Base-by-base conservation (phyloP, 1,140 invertebrate genomes). In the Drosophila malerkotliana region DNA sequence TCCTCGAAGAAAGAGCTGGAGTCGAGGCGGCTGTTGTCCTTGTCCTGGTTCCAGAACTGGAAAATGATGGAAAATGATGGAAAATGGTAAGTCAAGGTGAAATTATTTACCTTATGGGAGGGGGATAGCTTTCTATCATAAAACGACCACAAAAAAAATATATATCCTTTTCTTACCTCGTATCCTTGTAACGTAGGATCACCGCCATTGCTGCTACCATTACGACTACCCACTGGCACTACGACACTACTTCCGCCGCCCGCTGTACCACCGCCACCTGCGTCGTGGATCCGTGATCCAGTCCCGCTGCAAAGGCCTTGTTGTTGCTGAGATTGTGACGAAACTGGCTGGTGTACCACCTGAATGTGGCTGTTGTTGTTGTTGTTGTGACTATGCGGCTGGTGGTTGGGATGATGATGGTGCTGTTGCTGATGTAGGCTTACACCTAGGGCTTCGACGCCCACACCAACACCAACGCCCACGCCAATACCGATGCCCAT, bases 1-100 rank as follows among this genome's bases (percentile, higher is more conserved):
- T 96, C 96, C 91, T 96, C 96, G 69, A 97, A 92, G 53, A 96
- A 95, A 30, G 94, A 93, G 55, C 54, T 91, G 18, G 94, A 93
- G 92, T 96, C 94, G 83, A 96, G 91, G 84, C 95, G 91, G 87
- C 94, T 93, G 53, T 72, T 92, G 91, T 95, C 93, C 92, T 96
- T 95, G 68, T 95, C 95, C 10, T 94, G 93, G 72, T 94, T 94
- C 96, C 95, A 96, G 71, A 96, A 94, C 79, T 94, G 94, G 0
- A 41, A 39, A 10, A 5, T 10, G 24, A 15, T n/a, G 24, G 1
- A 41, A 39, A 10, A 5, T 10, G 24, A 15, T n/a, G 24, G 1
- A 15, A 37, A 12, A 12, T 1, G 3, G 21, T 18, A 4, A 32
- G 28, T 18, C 9, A 4, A 6, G 8, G 0, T 2, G 8, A 28